Conservation (phyloP, 1,140 invertebrate species). For the Ips nitidus region DNA sequence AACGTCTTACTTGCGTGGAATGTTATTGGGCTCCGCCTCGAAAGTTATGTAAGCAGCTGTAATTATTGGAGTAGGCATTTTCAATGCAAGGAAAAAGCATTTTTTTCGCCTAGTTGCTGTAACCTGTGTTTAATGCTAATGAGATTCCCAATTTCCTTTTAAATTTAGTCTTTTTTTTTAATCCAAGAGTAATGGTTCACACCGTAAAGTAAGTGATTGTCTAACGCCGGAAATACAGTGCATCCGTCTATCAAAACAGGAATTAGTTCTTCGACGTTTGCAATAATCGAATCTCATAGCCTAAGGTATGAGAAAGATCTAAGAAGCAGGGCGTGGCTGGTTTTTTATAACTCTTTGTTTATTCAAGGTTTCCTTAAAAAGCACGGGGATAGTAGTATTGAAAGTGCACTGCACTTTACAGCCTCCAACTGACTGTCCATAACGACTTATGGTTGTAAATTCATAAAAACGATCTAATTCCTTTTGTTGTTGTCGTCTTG, state of each 20-base stretch:
- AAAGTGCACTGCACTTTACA: slow-evolving; percentile 3
- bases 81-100: background rate
- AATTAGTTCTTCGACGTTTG: no score
- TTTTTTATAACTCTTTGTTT: background rate
- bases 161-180: no score
- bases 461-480: no score
- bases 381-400: background rate
- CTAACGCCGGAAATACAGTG: no score
- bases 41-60: background rate
- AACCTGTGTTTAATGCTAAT: no score
- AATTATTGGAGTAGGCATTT: slow-evolving; percentile 1
- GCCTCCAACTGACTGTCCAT: background rate
- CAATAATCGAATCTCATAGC: background rate
- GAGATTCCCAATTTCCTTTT: no score
- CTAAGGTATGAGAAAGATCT: background rate
- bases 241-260: no score
- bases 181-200: no score
- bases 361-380: slow-evolving; percentile 5
- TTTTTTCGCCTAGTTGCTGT: background rate
- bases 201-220: no score
- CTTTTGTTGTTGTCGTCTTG: no score
- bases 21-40: background rate
- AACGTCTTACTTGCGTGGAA: background rate
- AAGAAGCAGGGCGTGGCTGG: background rate
- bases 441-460: no score